phyloP scores from a whole-genome alignment of 2,113 vertebrate genomes.

The Lepus europaeus region DNA sequence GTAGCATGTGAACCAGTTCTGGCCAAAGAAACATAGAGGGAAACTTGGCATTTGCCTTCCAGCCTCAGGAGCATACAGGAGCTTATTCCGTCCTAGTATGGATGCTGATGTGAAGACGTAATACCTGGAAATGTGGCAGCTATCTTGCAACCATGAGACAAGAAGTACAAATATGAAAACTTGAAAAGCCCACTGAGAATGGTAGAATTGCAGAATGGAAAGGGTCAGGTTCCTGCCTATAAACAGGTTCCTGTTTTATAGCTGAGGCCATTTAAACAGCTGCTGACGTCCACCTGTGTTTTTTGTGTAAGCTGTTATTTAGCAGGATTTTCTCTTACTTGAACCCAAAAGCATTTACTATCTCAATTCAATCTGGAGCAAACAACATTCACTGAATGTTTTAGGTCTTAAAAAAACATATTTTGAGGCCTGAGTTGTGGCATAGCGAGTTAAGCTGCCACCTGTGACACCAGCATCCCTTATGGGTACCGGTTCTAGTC shows the following conservation, averaged over 20 bases:
- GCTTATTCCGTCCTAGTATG: background rate
- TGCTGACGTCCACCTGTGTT: background rate
- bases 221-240: background rate
- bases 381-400: background rate
- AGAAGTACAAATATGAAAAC: background rate
- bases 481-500: too few relatives aligned
- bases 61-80: background rate
- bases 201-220: background rate
- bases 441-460: too few relatives aligned
- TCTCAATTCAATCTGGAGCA: background rate
- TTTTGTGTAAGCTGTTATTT: background rate
- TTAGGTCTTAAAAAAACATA: constrained; percentile 8
- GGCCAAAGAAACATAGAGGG: constrained; percentile 1
- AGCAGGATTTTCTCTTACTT: constrained; percentile 41
- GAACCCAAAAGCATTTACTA: background rate
- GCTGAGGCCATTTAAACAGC: background rate
- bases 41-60: constrained; percentile 16
- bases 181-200: background rate
- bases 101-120: background rate
- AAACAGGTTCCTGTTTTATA: background rate
- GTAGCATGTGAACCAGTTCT: background rate
- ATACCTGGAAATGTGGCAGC: background rate
- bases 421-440: background rate
- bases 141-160: background rate
- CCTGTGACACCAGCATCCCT: too few relatives aligned